These are phyloP conservation scores for Narcine bancroftii DNA, from an alignment of 2,113 vertebrate species.

Conservation along the genomic window DNA sequence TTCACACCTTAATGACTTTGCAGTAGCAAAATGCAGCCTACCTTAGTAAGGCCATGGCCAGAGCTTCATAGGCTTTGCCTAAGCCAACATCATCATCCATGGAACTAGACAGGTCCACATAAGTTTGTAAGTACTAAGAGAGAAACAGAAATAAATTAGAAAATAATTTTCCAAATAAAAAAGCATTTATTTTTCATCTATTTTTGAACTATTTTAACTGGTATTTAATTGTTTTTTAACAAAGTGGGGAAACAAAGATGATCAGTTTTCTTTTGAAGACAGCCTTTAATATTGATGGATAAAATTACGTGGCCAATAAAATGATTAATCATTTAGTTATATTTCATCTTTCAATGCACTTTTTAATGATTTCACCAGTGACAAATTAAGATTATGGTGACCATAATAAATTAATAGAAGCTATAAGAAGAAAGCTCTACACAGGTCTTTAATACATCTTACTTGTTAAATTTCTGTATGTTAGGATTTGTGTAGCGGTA, in stretches of 20 bases:
- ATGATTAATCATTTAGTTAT: not conserved
- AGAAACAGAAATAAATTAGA: constrained; percentile 5
- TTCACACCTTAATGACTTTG: constrained; percentile 58
- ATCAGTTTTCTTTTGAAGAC: not conserved
- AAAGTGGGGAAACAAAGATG: not conserved
- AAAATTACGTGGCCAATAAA: not conserved
- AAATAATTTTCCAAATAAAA: too few species aligned
- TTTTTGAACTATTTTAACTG: not conserved
- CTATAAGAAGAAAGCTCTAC: not conserved
- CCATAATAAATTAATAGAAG: not conserved
- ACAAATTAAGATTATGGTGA: not conserved
- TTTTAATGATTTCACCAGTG: not conserved
- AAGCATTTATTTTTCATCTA: not conserved
- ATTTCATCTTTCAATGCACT: not conserved
- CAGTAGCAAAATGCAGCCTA: constrained; percentile 53
- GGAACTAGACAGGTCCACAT: constrained; percentile 51
- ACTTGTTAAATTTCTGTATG: too few species aligned
- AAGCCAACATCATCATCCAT: constrained; percentile 54
- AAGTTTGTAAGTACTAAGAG: constrained; percentile 51
- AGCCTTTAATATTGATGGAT: not conserved
- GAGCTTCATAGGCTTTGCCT: constrained; percentile 57
- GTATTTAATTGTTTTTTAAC: not conserved
- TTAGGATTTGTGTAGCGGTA: too few species aligned
- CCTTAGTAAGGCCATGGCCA: constrained; percentile 60
- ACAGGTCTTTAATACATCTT: not conserved